Evolutionary conservation across 1,140 invertebrate genomes (phyloP).

Genomic region (Sesamia nonagrioides): DNA sequence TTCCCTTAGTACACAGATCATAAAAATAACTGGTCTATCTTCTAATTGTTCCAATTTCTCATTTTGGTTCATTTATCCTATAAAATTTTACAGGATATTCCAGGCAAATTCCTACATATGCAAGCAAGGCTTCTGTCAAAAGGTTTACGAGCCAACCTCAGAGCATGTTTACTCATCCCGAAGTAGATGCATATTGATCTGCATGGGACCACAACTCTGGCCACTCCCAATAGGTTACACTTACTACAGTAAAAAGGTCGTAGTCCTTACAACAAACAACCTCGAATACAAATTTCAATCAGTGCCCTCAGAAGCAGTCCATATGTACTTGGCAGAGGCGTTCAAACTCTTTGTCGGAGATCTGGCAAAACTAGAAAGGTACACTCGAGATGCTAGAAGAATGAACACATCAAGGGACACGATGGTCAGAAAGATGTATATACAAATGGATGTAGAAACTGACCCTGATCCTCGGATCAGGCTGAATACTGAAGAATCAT

Average conservation of each 20-base stretch:
- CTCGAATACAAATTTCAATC: constrained; percentile 82
- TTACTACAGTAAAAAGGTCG: constrained; percentile 76
- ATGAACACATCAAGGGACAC: constrained; percentile 53
- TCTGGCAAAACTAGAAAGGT: constrained; percentile 64
- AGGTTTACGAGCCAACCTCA: constrained; percentile 53
- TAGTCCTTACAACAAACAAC: constrained; percentile 72
- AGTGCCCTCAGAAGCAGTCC: constrained; percentile 72
- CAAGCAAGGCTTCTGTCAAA: constrained; percentile 65
- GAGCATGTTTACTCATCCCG: constrained; percentile 58
- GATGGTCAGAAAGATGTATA: constrained; percentile 70
- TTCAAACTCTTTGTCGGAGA: constrained; percentile 72
- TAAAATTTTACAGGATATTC: constrained; percentile 46
- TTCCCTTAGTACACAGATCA: no score
- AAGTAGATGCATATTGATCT: constrained; percentile 85
- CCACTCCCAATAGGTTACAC: constrained; percentile 87
- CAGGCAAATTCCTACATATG: constrained; percentile 65
- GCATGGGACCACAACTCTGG: constrained; percentile 87
- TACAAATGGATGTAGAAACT: constrained; percentile 86
- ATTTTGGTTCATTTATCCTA: not conserved
- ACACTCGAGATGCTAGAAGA: constrained; percentile 46
- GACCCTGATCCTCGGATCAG: constrained; percentile 87
- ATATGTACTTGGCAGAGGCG: constrained; percentile 71
- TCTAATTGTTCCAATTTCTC: not conserved
- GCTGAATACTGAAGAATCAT: constrained; percentile 92
- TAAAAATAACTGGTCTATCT: no score